Conservation (phyloP, 2,113 vertebrate species). For the Amphilophus citrinellus region DNA sequence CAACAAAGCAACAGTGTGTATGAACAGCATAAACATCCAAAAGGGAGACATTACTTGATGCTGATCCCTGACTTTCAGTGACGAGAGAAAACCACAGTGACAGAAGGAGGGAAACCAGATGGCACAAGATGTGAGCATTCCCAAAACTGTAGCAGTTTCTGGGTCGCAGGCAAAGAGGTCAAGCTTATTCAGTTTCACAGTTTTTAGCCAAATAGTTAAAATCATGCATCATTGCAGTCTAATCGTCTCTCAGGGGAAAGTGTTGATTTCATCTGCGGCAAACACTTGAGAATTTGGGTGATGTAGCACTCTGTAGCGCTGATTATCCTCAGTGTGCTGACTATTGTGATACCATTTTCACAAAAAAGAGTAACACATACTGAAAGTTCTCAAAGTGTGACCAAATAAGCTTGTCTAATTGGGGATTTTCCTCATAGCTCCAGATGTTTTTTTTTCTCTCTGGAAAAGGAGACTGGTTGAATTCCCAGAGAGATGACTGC, state of each 20-base stretch:
- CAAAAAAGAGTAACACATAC: background rate
- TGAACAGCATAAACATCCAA: background rate
- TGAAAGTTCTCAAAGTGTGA: background rate
- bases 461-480: constrained; percentile 42
- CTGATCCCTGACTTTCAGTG: background rate
- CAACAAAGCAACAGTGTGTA: background rate
- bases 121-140: constrained; percentile 21
- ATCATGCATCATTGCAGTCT: background rate
- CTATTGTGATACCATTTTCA: background rate
- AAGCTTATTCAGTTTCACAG: background rate
- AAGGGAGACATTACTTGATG: background rate
- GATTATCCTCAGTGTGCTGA: background rate
- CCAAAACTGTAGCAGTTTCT: background rate
- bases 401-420: constrained; percentile 46
- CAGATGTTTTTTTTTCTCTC: constrained; percentile 65
- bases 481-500: constrained; percentile 53
- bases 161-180: background rate
- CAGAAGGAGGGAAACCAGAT: constrained; percentile 18
- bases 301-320: background rate
- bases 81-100: background rate
- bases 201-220: background rate
- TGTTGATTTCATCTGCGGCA: no score
- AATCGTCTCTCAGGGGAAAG: background rate
- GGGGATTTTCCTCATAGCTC: constrained; percentile 56
- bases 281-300: background rate